These are phyloP conservation scores for Glyptemys insculpta DNA, from an alignment of 2,797 vertebrate species.

Conservation along the genomic window DNA sequence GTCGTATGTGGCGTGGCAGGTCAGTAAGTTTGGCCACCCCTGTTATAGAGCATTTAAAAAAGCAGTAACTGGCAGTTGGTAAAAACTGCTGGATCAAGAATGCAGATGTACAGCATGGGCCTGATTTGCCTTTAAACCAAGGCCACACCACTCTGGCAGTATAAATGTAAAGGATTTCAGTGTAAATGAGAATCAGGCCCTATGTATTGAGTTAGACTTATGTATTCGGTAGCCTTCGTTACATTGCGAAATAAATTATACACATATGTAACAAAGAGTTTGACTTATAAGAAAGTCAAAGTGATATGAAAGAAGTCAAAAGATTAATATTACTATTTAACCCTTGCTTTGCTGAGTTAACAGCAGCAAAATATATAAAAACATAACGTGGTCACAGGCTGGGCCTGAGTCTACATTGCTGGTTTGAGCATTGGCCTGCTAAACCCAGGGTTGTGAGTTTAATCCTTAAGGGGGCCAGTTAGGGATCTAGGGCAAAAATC, in stretches of 20 bases:
- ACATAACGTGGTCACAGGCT: accelerated
- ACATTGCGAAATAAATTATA: neutral
- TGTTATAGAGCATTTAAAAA: conserved; percentile 21
- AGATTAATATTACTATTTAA: neutral
- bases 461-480: too few relatives aligned
- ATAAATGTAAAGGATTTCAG: neutral
- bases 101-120: neutral
- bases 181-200: accelerated
- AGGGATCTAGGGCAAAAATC: too few relatives aligned
- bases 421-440: too few relatives aligned
- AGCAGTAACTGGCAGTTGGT: neutral
- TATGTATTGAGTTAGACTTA: neutral
- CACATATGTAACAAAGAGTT: neutral
- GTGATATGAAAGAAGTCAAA: neutral
- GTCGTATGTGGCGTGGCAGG: too few relatives aligned
- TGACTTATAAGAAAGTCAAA: neutral
- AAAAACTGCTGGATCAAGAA: neutral
- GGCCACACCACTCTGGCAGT: neutral
- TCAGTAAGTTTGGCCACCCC: too few relatives aligned
- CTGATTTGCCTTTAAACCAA: conserved; percentile 4
- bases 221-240: neutral
- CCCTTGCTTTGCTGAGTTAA: neutral
- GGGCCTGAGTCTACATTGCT: neutral
- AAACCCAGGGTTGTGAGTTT: too few relatives aligned
- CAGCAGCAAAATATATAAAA: neutral